Base-by-base conservation (phyloP, 1,140 invertebrate genomes). In the Fragariocoptes setiger region DNA sequence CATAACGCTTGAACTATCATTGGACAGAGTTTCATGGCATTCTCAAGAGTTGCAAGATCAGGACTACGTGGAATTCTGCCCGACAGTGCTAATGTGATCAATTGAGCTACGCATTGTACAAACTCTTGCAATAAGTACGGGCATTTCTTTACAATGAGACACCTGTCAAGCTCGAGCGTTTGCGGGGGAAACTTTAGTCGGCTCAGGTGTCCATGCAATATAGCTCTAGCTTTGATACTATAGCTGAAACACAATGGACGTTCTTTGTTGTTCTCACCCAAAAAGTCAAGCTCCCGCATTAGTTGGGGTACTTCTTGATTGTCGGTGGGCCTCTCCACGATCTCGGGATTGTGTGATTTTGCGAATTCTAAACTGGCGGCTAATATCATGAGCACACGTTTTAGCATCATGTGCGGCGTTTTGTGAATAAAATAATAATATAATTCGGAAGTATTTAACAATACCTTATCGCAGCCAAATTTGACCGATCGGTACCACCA, bases 401-500 rank as follows among this genome's bases (percentile, higher is more conserved):
- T 92, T 14, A 95, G 61, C 42, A 77, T 68, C 78, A 95, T 94
- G 39, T 72, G 72, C 3, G 82, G 79, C 22, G 80, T 90, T 62
- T 88, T 88, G 54, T 83, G 72, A 51, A 95, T 78, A 56, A 86
- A 94, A 52, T 74, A 80, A 53, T 77, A 86, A 59, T 92, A 97
- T 56, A 95, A 69, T 55, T 86, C 72, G 1, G 83, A 82, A 16
- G 90, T 97, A 53, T 88, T 78, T 16, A 97, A 56, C 5, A 97
- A 61, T 13, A 97, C 85, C 62, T 76, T 60, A 46, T 66, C 62
- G 25, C 58, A 62, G 47, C 55, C 47, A 42, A 52, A 97, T 52
- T 83, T 73, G 46, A 94, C 94, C 38, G 83, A 90, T 44, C 76
- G 70, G 57, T 94, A 90, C 92, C 92, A 99, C 90, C 92, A 97